phyloP scores from a whole-genome alignment of 2,888 invertebrate species.

The Ormyrus thymus region DNA sequence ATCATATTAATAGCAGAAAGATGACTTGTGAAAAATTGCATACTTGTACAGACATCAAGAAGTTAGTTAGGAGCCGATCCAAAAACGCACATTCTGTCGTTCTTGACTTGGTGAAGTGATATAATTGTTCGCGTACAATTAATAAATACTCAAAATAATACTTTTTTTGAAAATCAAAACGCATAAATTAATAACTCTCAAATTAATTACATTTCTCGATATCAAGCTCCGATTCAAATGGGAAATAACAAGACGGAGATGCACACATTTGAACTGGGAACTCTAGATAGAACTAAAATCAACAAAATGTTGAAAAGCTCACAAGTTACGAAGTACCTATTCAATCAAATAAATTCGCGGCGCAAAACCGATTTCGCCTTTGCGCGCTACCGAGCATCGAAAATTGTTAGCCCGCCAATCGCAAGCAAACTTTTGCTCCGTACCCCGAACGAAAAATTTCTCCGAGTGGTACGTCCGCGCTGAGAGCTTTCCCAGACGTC shows the following conservation, averaged over 20 bases:
- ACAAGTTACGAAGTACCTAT: constrained; percentile 1
- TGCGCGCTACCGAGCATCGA: not conserved
- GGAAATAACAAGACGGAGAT: not conserved
- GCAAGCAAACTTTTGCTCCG: not conserved
- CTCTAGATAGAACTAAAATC: not conserved
- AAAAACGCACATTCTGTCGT: too few species aligned
- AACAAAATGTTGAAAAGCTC: not conserved
- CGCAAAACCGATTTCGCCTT: not conserved
- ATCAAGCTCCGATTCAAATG: too few species aligned
- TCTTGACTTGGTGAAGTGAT: too few species aligned
- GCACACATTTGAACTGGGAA: constrained; percentile 7
- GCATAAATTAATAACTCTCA: too few species aligned
- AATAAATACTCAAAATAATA: not conserved
- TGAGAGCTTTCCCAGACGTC: too few species aligned
- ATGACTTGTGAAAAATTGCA: too few species aligned
- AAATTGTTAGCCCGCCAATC: constrained; percentile 14
- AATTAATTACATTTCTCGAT: too few species aligned
- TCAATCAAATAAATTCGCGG: constrained; percentile 17
- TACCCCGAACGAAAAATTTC: not conserved
- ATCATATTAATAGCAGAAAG: too few species aligned
- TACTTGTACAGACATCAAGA: too few species aligned
- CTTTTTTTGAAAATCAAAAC: not conserved
- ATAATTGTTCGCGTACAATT: too few species aligned
- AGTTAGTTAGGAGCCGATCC: too few species aligned
- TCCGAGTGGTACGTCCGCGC: not conserved